Evolutionary conservation across 1,140 invertebrate genomes (phyloP).

Genomic region (Bombus superbus): DNA sequence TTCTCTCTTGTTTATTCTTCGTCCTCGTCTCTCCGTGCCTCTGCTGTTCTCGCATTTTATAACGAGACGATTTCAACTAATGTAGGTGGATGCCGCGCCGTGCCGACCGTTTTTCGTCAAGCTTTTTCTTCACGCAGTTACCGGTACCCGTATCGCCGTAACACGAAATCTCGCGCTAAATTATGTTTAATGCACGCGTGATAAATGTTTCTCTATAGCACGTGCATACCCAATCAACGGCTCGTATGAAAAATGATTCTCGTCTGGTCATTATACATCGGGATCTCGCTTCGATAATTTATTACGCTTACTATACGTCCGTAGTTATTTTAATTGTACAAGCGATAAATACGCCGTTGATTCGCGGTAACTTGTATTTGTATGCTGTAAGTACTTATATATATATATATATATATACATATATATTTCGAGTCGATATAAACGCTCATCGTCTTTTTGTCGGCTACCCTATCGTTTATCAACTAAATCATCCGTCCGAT

Average conservation of each 20-base stretch:
- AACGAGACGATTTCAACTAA: slow-evolving; percentile 61
- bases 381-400: background rate
- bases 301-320: slow-evolving; percentile 5
- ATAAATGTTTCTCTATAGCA: slow-evolving; percentile 33
- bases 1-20: slow-evolving; percentile 18
- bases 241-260: slow-evolving; percentile 35
- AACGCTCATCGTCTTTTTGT: background rate
- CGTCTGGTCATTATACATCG: slow-evolving; percentile 32
- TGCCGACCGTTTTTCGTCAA: slow-evolving; percentile 16
- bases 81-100: slow-evolving; percentile 2
- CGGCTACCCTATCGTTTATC: background rate
- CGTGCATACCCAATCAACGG: slow-evolving; percentile 39
- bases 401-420: no score
- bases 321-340: slow-evolving; percentile 31
- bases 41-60: slow-evolving; percentile 18
- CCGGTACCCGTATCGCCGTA: no score
- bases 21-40: background rate
- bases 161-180: slow-evolving; percentile 33
- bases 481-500: background rate
- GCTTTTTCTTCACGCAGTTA: slow-evolving; percentile 4
- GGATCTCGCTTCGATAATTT: slow-evolving; percentile 35
- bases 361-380: background rate
- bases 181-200: slow-evolving; percentile 42
- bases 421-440: background rate
- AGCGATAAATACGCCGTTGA: background rate